Conservation (phyloP, 2,113 vertebrate genomes). For the Actinemys pallida region DNA sequence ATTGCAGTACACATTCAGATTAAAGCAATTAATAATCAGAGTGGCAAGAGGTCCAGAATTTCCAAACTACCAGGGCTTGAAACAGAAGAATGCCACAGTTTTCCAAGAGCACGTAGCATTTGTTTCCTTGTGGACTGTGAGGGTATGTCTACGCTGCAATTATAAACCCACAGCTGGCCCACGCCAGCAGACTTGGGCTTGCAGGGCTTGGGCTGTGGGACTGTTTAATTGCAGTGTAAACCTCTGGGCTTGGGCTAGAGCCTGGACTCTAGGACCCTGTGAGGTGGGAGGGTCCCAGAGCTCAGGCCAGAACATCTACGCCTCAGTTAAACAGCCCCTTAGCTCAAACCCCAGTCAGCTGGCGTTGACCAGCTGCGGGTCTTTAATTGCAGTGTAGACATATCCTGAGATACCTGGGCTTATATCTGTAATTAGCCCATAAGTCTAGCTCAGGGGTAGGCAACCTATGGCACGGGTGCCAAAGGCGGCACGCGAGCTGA, state of each 20-base stretch:
- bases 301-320: background rate
- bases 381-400: background rate
- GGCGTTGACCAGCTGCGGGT: background rate
- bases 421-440: background rate
- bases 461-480: too few relatives aligned
- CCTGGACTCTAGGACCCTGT: background rate
- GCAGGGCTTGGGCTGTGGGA: background rate
- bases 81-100: background rate
- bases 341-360: background rate
- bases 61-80: constrained; percentile 26
- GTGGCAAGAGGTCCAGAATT: background rate
- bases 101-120: constrained; percentile 30
- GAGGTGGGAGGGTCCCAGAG: background rate
- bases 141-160: background rate
- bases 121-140: constrained; percentile 26
- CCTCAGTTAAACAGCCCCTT: background rate
- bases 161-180: background rate
- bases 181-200: background rate
- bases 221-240: background rate
- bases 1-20: constrained; percentile 17
- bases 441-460: background rate
- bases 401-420: background rate
- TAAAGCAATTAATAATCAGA: constrained; percentile 45
- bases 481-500: too few relatives aligned
- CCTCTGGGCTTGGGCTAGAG: background rate